Evolutionary conservation across 2,888 invertebrate genomes (phyloP).

Genomic region (Arrhopalites spinosus): DNA sequence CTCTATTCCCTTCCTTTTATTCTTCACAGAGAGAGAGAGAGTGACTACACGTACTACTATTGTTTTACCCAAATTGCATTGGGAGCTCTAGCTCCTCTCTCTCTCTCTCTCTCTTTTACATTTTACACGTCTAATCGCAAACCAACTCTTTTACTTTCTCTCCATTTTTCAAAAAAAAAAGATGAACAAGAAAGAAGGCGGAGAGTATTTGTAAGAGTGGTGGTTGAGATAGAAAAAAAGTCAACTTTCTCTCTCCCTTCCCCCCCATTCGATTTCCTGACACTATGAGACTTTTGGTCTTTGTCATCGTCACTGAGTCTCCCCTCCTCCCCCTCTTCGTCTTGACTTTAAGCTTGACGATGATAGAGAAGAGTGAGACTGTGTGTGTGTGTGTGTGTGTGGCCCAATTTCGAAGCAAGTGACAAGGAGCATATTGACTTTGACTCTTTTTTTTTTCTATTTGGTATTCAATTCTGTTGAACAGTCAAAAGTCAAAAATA

Average conservation of each 20-base stretch:
- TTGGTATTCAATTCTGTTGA: conserved; percentile 31
- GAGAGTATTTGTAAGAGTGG: background rate
- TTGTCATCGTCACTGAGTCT: background rate
- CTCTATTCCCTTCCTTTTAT: too few relatives aligned
- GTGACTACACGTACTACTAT: too few relatives aligned
- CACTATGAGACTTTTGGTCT: background rate
- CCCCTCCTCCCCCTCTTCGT: background rate
- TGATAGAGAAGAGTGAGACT: background rate
- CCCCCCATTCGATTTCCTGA: conserved; percentile 26
- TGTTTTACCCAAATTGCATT: too few relatives aligned
- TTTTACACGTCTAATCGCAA: background rate
- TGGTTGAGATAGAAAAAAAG: background rate
- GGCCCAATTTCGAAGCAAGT: conserved; percentile 28
- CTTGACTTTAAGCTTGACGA: too few relatives aligned
- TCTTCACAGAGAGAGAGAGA: too few relatives aligned
- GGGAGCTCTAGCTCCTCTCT: too few relatives aligned
- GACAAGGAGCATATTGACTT: conserved; percentile 34
- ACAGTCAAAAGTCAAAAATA: conserved; percentile 38
- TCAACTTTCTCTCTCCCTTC: conserved; percentile 5
- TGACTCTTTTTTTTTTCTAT: background rate
- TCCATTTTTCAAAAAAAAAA: background rate
- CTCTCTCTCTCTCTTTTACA: background rate
- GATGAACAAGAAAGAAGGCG: conserved; percentile 8
- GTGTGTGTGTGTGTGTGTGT: background rate
- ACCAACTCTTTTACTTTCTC: background rate